Base-by-base conservation (phyloP, 2,113 vertebrate species). In the Colinus virginianus region DNA sequence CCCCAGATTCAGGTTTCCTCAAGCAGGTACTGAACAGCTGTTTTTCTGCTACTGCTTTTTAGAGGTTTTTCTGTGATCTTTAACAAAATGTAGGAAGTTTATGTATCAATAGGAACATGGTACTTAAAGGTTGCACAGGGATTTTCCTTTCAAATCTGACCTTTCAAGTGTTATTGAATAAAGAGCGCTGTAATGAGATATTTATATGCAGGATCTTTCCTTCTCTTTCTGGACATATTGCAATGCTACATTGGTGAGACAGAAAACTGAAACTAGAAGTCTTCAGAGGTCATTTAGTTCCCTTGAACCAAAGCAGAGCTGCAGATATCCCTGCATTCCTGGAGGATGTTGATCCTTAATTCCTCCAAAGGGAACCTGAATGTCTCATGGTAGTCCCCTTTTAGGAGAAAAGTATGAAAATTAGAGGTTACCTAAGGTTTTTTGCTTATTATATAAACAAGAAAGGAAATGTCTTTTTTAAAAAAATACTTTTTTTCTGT, bases 121-220 rank as follows among this genome's bases (percentile, higher is more conserved):
- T 84, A 84, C 10, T 53, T 76, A 59, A 75, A 77, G 38, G 51
- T 23, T 81, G 46, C 51, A 25, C 6, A 21, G 48, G 43, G 26
- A 87, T 84, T 90, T 94, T 28, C 23, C 30, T 55, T 63, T 93
- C 72, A 75, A 82, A 84, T 75, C 22, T 80, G 85, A 81, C 77
- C 61, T 94, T 92, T 90, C 22, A 36, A 61, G 43, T 51, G 66
- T 58, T 78, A 75, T 14, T 80, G 53, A 68, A 90, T 87, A n/a
- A 59, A 63, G 21, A 58, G 8, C 14, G 67, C 11, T 55, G 30
- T 72, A 83, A 46, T 38, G 26, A 3, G 11, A 49, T 16, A 30
- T 30, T 25, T 36, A 26, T 59, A 23, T 15, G 17, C 17, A 74
- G 51, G 11, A n/a, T 46, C 26, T 82, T 84, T 83, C 42, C 55